phyloP scores from a whole-genome alignment of 2,797 vertebrate genomes.

The Aphelocoma californica region DNA sequence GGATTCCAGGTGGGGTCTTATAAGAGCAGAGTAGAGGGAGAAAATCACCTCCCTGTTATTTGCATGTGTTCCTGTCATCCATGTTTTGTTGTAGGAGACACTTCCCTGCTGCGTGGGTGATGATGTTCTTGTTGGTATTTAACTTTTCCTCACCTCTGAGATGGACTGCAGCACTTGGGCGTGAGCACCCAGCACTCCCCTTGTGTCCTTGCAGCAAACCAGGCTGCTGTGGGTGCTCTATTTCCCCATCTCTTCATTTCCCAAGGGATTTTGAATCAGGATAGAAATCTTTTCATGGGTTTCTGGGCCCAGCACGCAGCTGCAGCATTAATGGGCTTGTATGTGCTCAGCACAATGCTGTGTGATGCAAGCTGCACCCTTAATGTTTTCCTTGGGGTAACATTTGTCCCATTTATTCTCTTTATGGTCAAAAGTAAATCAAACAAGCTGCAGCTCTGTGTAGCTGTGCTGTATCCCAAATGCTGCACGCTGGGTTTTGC shows the following conservation, averaged over 20 bases:
- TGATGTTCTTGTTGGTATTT: not conserved
- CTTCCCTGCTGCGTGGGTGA: not conserved
- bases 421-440: not conserved
- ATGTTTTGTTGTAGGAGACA: not conserved
- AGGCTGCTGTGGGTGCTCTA: not conserved
- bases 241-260: not conserved
- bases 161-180: not conserved
- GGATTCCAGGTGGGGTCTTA: not conserved
- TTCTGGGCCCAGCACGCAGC: not conserved
- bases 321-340: not conserved
- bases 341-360: not conserved
- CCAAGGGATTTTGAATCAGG: not conserved
- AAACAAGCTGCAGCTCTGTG: not conserved
- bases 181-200: not conserved
- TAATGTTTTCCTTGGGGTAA: not conserved
- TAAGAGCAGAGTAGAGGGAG: not conserved
- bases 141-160: not conserved
- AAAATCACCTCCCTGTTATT: not conserved
- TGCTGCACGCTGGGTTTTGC: not conserved
- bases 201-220: not conserved
- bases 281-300: not conserved
- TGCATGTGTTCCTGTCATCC: accelerated
- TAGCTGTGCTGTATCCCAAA: not conserved
- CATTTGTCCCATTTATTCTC: not conserved
- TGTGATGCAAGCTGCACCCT: not conserved